Evolutionary conservation across 2,113 vertebrate species (phyloP).

Genomic region (Microtus oregoni): DNA sequence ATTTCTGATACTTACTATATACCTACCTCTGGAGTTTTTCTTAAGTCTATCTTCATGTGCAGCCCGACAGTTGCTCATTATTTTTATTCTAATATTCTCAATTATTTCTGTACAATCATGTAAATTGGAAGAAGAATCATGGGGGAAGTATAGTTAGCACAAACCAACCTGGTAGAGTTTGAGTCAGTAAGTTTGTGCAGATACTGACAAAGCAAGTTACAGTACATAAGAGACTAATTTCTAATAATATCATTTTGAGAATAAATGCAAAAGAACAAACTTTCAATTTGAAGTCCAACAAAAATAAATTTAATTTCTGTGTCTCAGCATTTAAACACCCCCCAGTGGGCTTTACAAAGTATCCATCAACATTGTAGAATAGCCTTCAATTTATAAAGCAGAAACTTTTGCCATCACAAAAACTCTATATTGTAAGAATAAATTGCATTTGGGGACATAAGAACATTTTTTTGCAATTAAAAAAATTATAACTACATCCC

Average conservation of each 20-base stretch:
- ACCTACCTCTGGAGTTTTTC: neutral
- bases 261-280: slow-evolving; percentile 43
- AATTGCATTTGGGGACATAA: neutral
- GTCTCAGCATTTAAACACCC: slow-evolving; percentile 25
- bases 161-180: neutral
- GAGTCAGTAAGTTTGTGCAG: neutral
- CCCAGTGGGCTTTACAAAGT: slow-evolving; percentile 26
- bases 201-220: neutral
- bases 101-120: neutral
- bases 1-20: neutral
- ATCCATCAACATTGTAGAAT: neutral
- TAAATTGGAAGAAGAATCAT: neutral
- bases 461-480: neutral
- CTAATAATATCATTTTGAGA: slow-evolving; percentile 41
- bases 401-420: slow-evolving; percentile 25
- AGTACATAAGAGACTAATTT: slow-evolving; percentile 28
- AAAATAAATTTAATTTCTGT: slow-evolving; percentile 59
- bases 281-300: slow-evolving; percentile 40
- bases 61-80: neutral
- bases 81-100: neutral
- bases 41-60: neutral
- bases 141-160: neutral
- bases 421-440: neutral
- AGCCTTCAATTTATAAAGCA: slow-evolving; percentile 49
- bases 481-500: neutral